Percentiles rank a stretch among this genome's conserved stretches.
Conservation (phyloP, 2,797 vertebrate genomes). For the Paguma larvata region DNA sequence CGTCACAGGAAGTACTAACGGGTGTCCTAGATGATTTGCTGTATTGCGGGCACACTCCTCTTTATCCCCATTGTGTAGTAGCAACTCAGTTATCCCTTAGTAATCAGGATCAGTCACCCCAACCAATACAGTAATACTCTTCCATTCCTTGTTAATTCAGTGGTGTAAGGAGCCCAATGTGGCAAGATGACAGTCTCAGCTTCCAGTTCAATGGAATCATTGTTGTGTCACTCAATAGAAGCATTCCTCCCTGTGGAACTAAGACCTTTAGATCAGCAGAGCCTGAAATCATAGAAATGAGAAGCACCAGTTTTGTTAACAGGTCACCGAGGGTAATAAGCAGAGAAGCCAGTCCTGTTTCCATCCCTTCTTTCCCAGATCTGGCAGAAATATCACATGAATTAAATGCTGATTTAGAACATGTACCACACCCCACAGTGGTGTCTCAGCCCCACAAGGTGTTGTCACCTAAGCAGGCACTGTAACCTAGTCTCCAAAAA, state of each 20-base stretch:
- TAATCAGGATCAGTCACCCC: background rate
- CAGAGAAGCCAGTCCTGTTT: background rate
- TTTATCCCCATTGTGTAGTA: background rate
- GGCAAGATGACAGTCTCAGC: background rate
- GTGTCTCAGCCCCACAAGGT: background rate
- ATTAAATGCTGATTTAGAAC: background rate
- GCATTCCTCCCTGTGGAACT: background rate
- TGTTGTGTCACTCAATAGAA: background rate
- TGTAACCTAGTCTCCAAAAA: background rate
- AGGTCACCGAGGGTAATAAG: background rate
- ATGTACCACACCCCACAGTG: background rate
- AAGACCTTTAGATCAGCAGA: background rate
- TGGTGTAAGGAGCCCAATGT: background rate
- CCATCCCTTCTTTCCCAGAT: background rate
- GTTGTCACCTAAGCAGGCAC: background rate
- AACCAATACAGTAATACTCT: background rate
- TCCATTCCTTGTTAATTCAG: background rate
- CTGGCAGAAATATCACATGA: background rate
- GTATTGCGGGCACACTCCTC: background rate
- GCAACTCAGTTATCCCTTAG: background rate
- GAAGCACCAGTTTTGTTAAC: background rate
- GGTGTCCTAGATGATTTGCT: background rate
- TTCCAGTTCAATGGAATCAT: background rate
- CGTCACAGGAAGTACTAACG: background rate
- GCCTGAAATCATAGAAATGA: background rate